Conservation (phyloP, 2,888 invertebrate genomes). For the Aleiodes alternator region DNA sequence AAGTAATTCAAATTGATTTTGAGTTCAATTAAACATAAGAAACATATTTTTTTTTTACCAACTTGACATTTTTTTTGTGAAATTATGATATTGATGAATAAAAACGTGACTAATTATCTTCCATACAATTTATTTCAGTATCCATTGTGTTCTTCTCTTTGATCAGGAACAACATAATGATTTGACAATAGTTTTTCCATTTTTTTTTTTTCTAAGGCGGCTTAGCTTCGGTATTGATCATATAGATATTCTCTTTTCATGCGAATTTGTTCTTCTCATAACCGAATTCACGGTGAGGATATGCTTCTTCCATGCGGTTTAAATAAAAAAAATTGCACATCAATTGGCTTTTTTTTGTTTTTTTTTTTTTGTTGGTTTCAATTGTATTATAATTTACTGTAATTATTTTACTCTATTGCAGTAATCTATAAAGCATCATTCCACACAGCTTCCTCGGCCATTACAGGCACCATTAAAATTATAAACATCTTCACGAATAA, state of each 20-base stretch:
- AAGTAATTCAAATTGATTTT: neutral
- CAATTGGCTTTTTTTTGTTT: conserved; percentile 16
- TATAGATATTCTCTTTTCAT: too few relatives aligned
- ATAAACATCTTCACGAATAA: conserved; percentile 16
- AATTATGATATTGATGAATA: too few relatives aligned
- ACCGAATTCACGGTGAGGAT: neutral
- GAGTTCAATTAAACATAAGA: neutral
- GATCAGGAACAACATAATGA: conserved; percentile 8
- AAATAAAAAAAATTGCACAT: conserved; percentile 5
- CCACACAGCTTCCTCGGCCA: conserved; percentile 9
- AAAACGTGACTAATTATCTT: neutral
- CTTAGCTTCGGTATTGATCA: neutral
- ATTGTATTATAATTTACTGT: too few relatives aligned
- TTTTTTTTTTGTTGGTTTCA: conserved; percentile 17
- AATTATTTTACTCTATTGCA: too few relatives aligned
- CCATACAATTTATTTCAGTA: conserved; percentile 18
- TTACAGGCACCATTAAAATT: neutral
- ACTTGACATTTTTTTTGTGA: too few relatives aligned
- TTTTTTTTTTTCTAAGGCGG: neutral
- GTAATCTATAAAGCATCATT: conserved; percentile 14
- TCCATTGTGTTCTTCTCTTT: neutral
- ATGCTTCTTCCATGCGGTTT: neutral
- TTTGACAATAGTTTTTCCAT: conserved; percentile 4
- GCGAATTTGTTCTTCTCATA: neutral
- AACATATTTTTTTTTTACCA: too few relatives aligned